Evolutionary conservation across 2,888 invertebrate species (phyloP), one percentile per base, ranked within the genome.

Genomic region (Vesta saturnalis): DNA sequence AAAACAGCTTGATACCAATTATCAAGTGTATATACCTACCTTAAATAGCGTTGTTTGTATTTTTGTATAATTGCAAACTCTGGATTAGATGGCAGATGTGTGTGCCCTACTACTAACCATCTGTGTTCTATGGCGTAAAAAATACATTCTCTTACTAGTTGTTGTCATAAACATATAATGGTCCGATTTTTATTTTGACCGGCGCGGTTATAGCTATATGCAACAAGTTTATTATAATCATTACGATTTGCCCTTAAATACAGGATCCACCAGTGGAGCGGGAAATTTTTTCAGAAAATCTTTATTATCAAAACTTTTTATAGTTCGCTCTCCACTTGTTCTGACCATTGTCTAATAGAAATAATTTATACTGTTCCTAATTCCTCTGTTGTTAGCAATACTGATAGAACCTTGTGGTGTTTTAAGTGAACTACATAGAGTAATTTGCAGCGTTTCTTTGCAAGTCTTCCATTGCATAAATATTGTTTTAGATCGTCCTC

Each of bases 181-280:
- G 21, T 12, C 65, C 69, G 72, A 46, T 69, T 71, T 63, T 72
- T 72, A 30, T 72, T 72, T 43, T 72, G 72, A 6, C 69, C 71
- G 8, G 39, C 49, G 54, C 69, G 69, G 58, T 71, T 71, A 56
- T 72, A 68, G 16, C 43, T 66, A 55, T 60, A 70, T 19, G 65
- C 65, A 57, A 72, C 30, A 1, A 72, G 61, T 19, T 70, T 60
- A 30, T 58, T 56, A 59, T n/a, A 21, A 58, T 47, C 67, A 62
- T 19, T 43, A 30, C 14, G 22, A 61, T 72, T 61, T 35, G 68
- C 56, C 22, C 58, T 64, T 19, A 72, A 60, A 64, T 66, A 62
- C 67, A n/a, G n/a, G n/a, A n/a, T n/a, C n/a, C n/a, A n/a, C n/a
- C n/a, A n/a, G n/a, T n/a, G n/a, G n/a, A n/a, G n/a, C n/a, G n/a